Evolutionary conservation across 2,797 vertebrate species (phyloP), one percentile per base, ranked within the genome.

Genomic region (Crocidura indochinensis): DNA sequence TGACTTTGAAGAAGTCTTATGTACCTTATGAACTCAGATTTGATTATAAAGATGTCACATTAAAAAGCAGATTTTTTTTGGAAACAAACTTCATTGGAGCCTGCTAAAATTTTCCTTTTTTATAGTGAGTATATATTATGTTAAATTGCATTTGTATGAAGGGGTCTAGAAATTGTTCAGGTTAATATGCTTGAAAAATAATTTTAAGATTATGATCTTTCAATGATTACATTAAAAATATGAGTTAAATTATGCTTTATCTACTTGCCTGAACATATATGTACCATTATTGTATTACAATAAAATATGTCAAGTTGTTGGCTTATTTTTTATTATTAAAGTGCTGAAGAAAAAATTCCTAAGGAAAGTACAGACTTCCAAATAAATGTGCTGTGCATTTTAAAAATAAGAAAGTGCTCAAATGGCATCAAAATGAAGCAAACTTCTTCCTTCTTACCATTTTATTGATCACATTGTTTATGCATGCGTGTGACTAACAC

Each of bases 41-140:
- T 88, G 17, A 22, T 76, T 11, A 20, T 86, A 1, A 74, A 90
- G 44, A 78, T 90, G 51, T n/a, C 76, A 24, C 73, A 27, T 65
- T 65, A 65, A 22, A 90, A 81, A 80, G 83, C 46, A 47, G 0
- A 2, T 26, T 56, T 91, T 87, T 12, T 22, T 76, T 86, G 87
- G 82, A 88, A 94, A 60, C 7, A 15, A 87, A 87, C 82, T 91
- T 94, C 24, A 74, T 75, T n/a, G 67, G 53, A 88, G 8, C 0
- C 26, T 81, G 19, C 12, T 86, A 88, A 84, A 68, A 62, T 1
- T 38, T 87, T 83, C 9, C 22, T 38, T 77, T 80, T 44, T 51
- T 11, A 91, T 79, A 72, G 17, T 14, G 10, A 4, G 20, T 17
- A 44, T 71, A 71, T 38, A 31, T 67, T 83, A 75, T 80, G 1